Base-by-base conservation (phyloP, 1,140 invertebrate species). In the Charaxes varanes region DNA sequence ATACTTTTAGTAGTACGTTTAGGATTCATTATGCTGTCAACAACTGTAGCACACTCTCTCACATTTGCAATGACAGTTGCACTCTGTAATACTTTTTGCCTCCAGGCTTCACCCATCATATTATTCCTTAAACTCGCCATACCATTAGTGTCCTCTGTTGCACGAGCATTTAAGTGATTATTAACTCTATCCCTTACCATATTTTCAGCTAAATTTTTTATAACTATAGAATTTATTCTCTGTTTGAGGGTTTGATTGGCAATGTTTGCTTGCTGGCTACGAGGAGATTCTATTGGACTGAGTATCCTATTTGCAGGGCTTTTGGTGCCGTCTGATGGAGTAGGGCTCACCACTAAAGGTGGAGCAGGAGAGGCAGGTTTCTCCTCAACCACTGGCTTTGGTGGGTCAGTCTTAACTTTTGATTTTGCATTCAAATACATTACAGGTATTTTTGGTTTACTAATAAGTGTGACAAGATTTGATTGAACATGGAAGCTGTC, bases 401-500 rank as follows among this genome's bases (percentile, higher is more conserved):
- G 78, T 69, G 63, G 45, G 41, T 81, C 77, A 78, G 71, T 76
- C 77, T 83, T 83, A 43, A 48, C 54, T 70, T 78, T 82, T 34
- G 78, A 55, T 70, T 83, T 79, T 35, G 66, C 60, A 62, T 83
- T 84, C 40, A 85, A 61, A 78, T 84, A 85, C 67, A 86, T 86
- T 46, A 87, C 86, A 54, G 83, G 86, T 57, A 90, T 85, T 88
- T 91, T 89, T 47, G 90, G 89, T 54, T 88, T 88, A 53, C 88
- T 90, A 53, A 93, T 86, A 42, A 96, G 68, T 14, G 92, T 94
- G 46, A 97, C 94, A 56, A 95, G 86, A 84, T 96, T 96, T 24
- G 92, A 89, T 72, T 97, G 94, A 18, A 97, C 93, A 64, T 94
- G 92, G 77, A 97, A 97, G 51, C 92, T 90, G 71, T 97, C 92